Evolutionary conservation across 1,140 invertebrate genomes (phyloP).

Genomic region (Neodiprion fabricii): DNA sequence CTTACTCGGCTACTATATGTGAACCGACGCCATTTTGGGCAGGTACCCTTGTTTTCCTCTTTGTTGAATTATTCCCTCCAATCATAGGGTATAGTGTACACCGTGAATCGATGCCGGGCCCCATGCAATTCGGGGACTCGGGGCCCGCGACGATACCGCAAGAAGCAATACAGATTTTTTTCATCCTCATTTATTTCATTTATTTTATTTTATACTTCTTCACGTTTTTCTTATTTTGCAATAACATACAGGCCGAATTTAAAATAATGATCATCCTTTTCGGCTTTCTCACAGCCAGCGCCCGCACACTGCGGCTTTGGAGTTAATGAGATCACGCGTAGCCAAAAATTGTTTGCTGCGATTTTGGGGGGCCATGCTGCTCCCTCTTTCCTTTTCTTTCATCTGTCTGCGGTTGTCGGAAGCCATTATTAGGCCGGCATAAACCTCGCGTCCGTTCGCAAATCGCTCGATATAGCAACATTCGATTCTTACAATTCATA

Average conservation of each 20-base stretch:
- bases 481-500: too few species aligned
- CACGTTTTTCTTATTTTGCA: slow-evolving; percentile 40
- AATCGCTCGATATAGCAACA: too few species aligned
- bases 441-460: too few species aligned
- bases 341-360: slow-evolving; percentile 58
- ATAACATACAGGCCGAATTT: slow-evolving; percentile 50
- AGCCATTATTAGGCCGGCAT: too few species aligned
- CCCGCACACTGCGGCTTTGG: slow-evolving; percentile 31
- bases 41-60: not conserved
- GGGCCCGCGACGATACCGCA: slow-evolving; percentile 34
- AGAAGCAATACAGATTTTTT: slow-evolving; percentile 42
- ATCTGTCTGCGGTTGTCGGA: not conserved
- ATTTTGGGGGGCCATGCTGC: slow-evolving; percentile 36
- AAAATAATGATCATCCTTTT: slow-evolving; percentile 51
- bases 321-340: slow-evolving; percentile 62
- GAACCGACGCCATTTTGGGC: not conserved
- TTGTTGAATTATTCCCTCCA: not conserved
- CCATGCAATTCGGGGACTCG: not conserved
- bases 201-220: not conserved
- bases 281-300: slow-evolving; percentile 28
- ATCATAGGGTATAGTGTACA: slow-evolving; percentile 7
- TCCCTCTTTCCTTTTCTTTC: not conserved
- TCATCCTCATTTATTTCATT: not conserved
- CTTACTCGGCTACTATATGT: too few species aligned
- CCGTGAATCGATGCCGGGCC: not conserved